These are phyloP conservation scores for Bombycilla garrulus DNA, from an alignment of 2,113 vertebrate genomes.

Conservation along the genomic window DNA sequence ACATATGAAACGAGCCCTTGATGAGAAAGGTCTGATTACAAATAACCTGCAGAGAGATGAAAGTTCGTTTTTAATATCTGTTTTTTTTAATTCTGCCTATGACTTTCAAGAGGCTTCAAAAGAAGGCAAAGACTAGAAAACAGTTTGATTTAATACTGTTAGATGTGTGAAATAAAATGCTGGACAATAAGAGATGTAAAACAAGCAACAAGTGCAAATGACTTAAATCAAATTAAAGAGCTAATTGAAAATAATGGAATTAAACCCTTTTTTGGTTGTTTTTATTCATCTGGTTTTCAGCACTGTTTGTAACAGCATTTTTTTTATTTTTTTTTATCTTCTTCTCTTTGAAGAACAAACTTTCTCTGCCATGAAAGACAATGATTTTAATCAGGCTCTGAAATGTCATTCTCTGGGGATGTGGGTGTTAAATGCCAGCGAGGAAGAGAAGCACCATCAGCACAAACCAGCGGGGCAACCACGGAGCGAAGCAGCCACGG, in stretches of 20 bases:
- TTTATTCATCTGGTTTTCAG: constrained; percentile 64
- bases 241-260: constrained; percentile 69
- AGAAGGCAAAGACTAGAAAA: constrained; percentile 57
- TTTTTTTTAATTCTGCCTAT: constrained; percentile 16
- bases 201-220: constrained; percentile 56
- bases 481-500: rapidly evolving
- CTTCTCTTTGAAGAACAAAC: constrained; percentile 72
- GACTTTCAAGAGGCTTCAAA: constrained; percentile 63
- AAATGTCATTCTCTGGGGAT: constrained; percentile 30
- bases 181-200: constrained; percentile 60
- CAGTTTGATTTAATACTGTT: constrained; percentile 65
- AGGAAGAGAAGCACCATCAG: not conserved
- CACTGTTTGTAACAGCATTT: constrained; percentile 32
- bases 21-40: constrained; percentile 66
- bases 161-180: constrained; percentile 62
- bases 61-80: constrained; percentile 57
- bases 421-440: not conserved
- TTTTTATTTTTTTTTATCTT: constrained; percentile 57
- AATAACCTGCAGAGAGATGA: constrained; percentile 65
- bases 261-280: constrained; percentile 56
- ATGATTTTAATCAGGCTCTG: constrained; percentile 45
- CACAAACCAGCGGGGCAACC: not conserved
- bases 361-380: constrained; percentile 37
- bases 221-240: constrained; percentile 58
- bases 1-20: constrained; percentile 39